phyloP scores from a whole-genome alignment of 2,888 invertebrate genomes.

The Drosophila pegasa region DNA sequence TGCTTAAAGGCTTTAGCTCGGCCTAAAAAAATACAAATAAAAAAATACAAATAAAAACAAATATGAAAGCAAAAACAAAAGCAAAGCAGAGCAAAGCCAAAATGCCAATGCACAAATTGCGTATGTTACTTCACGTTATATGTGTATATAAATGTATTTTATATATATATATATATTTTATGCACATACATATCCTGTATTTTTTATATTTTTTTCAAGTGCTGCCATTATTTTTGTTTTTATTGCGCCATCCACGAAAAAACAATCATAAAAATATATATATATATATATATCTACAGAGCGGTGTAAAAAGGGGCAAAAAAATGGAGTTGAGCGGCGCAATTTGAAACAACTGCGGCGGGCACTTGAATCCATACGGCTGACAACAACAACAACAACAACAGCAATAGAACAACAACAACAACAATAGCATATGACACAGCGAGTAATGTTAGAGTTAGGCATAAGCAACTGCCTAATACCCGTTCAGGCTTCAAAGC shows the following conservation, averaged over 20 bases:
- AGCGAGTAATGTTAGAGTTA: neutral
- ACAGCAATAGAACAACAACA: slow-evolving; percentile 15
- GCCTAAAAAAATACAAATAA: slow-evolving; percentile 67
- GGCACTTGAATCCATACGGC: slow-evolving; percentile 68
- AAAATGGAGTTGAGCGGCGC: slow-evolving; percentile 54
- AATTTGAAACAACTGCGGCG: slow-evolving; percentile 76
- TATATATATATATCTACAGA: neutral
- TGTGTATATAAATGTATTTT: slow-evolving; percentile 17
- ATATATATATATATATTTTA: slow-evolving; percentile 4
- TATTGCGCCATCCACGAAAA: slow-evolving; percentile 73
- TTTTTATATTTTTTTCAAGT: slow-evolving; percentile 40
- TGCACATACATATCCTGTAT: slow-evolving; percentile 7
- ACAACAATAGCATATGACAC: slow-evolving; percentile 13
- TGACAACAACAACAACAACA: slow-evolving; percentile 36
- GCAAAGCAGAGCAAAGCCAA: slow-evolving; percentile 38
- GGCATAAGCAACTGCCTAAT: neutral
- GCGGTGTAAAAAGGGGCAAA: slow-evolving; percentile 38
- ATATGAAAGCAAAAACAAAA: slow-evolving; percentile 27
- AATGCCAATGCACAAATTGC: slow-evolving; percentile 71
- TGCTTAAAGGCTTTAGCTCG: slow-evolving; percentile 75
- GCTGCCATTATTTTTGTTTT: slow-evolving; percentile 76
- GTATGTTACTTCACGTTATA: slow-evolving; percentile 60
- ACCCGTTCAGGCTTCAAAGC: neutral
- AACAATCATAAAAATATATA: slow-evolving; percentile 63
- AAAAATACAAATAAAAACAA: slow-evolving; percentile 23